A percentile compares a stretch with the other conserved stretches of the same genome.
These are phyloP conservation scores for Stegophylla sp. DNA, from an alignment of 2,888 invertebrate species.

Conservation along the genomic window DNA sequence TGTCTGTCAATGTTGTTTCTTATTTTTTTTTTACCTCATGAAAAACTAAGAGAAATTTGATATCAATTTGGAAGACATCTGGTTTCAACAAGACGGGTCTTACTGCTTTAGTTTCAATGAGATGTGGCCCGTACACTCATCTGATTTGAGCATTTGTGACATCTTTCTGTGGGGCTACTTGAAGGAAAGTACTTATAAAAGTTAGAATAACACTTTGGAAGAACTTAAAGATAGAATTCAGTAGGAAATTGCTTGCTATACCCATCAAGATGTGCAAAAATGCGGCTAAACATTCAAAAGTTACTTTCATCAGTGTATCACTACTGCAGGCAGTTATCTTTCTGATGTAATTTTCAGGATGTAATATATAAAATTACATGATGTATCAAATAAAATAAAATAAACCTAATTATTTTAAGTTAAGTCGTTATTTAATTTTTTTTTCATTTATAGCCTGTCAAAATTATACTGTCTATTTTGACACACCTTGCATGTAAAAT, in stretches of 20 bases:
- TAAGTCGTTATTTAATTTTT: too few relatives aligned
- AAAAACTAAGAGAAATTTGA: neutral
- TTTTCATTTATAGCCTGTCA: too few relatives aligned
- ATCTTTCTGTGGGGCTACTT: neutral
- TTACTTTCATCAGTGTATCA: neutral
- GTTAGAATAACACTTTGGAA: neutral
- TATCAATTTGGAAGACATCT: neutral
- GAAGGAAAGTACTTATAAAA: neutral
- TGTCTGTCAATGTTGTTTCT: neutral
- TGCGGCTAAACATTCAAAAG: neutral
- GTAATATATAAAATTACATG: neutral
- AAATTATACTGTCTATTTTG: too few relatives aligned
- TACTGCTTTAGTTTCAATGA: neutral
- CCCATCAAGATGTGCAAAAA: neutral
- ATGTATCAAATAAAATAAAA: neutral
- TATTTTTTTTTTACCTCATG: constrained; percentile 23
- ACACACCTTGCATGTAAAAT: too few relatives aligned
- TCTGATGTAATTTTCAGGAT: neutral
- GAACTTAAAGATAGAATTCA: neutral
- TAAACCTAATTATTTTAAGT: neutral
- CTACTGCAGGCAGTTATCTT: neutral
- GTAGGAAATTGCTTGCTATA: neutral
- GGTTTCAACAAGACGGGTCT: neutral
- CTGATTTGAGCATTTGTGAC: neutral
- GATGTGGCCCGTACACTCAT: neutral